phyloP scores from a whole-genome alignment of 92 coral and sea anemone genomes.

The Porites cylindrica region DNA sequence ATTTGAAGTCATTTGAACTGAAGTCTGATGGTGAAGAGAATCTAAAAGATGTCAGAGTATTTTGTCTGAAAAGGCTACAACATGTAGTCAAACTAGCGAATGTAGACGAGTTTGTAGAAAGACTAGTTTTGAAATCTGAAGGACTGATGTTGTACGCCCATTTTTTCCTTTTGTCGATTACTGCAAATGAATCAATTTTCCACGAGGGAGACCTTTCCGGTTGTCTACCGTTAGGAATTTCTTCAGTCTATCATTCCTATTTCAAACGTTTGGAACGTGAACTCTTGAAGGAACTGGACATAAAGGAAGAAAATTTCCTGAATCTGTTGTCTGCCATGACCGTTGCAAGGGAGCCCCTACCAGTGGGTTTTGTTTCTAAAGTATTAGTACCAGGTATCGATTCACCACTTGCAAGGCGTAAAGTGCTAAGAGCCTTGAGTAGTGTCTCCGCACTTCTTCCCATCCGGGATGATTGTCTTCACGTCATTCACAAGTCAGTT shows the following conservation, averaged over 20 bases:
- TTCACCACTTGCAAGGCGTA: background rate
- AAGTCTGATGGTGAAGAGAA: background rate
- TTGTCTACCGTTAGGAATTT: background rate
- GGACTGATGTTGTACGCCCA: slow-evolving; percentile 27
- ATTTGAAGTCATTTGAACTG: slow-evolving; percentile 35
- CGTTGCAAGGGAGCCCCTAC: slow-evolving; percentile 39
- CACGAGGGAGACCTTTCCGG: background rate
- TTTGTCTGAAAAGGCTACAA: slow-evolving; percentile 31
- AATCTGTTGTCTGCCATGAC: slow-evolving; percentile 1
- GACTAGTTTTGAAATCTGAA: slow-evolving; percentile 52
- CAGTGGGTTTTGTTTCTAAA: slow-evolving; percentile 21
- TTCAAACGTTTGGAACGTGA: slow-evolving; percentile 31
- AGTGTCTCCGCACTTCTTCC: too few species aligned
- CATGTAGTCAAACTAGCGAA: background rate
- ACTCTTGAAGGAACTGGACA: background rate
- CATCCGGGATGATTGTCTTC: too few species aligned
- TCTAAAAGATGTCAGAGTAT: background rate
- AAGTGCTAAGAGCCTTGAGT: too few species aligned
- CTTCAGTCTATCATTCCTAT: slow-evolving; percentile 16
- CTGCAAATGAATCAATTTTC: background rate
- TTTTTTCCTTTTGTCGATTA: background rate
- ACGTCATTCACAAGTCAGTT: too few species aligned
- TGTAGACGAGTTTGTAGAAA: background rate
- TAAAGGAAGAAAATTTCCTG: slow-evolving; percentile 8
- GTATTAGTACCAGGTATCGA: background rate